These are phyloP conservation scores for Hippoglossus stenolepis DNA, from an alignment of 2,113 vertebrate species.

Conservation along the genomic window DNA sequence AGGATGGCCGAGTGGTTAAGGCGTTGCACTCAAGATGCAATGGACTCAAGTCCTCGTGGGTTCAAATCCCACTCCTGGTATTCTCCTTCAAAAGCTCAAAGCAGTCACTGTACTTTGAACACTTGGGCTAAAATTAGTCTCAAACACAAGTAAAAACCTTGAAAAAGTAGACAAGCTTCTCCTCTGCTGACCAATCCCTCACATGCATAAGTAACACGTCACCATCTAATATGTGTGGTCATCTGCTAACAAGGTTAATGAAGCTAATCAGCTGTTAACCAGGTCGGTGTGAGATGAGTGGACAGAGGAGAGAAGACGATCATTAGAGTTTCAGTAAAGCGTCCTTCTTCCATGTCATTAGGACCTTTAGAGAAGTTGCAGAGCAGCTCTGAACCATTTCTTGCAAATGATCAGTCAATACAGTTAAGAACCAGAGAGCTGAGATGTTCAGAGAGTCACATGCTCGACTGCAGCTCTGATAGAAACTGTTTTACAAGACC, in stretches of 20 bases:
- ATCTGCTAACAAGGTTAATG: conserved; percentile 11
- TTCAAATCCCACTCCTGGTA: too few relatives aligned
- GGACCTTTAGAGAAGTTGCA: neutral
- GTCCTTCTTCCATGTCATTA: neutral
- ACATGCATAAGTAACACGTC: too few relatives aligned
- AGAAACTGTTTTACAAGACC: conserved; percentile 22
- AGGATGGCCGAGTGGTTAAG: too few relatives aligned
- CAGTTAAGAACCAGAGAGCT: conserved; percentile 13
- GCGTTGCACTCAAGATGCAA: too few relatives aligned
- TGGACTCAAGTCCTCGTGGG: too few relatives aligned
- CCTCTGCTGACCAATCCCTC: too few relatives aligned
- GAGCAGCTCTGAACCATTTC: conserved; percentile 1
- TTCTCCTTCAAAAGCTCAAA: too few relatives aligned
- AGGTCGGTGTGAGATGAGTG: conserved; percentile 34
- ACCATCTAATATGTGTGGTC: neutral
- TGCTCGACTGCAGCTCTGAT: conserved; percentile 35
- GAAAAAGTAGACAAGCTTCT: too few relatives aligned
- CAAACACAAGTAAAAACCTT: too few relatives aligned
- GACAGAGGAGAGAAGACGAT: neutral
- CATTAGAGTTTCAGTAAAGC: neutral
- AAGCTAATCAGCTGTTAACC: conserved; percentile 16
- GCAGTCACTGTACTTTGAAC: too few relatives aligned
- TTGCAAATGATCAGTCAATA: conserved; percentile 22
- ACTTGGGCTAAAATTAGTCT: too few relatives aligned
- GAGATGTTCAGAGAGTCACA: neutral